Base-by-base conservation (phyloP, 2,113 vertebrate species). In the Pycnonotus jocosus region DNA sequence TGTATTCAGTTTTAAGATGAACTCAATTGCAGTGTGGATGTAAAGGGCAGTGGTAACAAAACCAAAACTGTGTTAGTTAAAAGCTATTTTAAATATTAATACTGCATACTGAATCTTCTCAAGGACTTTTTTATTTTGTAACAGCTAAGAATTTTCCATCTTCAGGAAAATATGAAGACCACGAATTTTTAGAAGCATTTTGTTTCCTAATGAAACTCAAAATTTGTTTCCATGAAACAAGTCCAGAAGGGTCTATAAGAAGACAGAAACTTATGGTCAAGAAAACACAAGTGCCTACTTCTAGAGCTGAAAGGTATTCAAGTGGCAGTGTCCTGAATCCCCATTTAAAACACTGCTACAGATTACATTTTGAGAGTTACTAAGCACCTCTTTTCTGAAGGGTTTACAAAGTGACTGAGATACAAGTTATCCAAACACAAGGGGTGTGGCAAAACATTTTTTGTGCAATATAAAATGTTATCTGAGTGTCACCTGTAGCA, bases 371-470 rank as follows among this genome's bases (percentile, higher is more conserved):
- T 13, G 28, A 56, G 42, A 70, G 12, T 61, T 48, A 53, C 9
- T 72, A 38, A 48, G 45, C 27, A 65, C 3, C 48, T 35, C 27
- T 70, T 48, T 81, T 66, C 37, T 54, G n/a, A 81, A 40, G 9
- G 25, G 7, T 54, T 50, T 16, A 61, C 3, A 42, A 84, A 87
- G 7, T 10, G 28, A 35, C 14, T 25, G n/a, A 69, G 44, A 31
- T 69, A 21, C 8, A 81, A 72, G 5, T 27, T 47, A 81, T 50
- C 31, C 53, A 66, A 66, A 66, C 23, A 73, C 16, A 50, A 33
- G 13, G 81, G 5, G 1, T 10, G 13, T 5, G 25, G 42, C 65
- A 47, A 37, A 69, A 56, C 0, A 0, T 23, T 57, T 57, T 87
- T 3, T 62, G 40, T 31, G 25, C 25, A 66, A 50, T 44, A 37